A percentile compares a stretch with the other conserved stretches of the same genome.
Conservation (phyloP, 2,888 invertebrate genomes). For the Odontomyia ornata region DNA sequence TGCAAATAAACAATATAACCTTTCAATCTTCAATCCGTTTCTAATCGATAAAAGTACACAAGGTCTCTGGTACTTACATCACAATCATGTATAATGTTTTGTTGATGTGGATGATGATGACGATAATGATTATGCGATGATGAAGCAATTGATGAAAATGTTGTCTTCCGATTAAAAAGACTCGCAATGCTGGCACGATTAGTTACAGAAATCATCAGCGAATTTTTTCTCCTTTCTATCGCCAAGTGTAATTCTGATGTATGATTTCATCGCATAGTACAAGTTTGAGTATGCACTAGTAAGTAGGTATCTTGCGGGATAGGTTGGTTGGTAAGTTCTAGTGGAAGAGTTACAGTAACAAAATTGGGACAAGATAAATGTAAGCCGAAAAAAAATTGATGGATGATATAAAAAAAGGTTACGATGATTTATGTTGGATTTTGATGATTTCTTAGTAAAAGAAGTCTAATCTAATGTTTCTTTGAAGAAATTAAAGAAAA, state of each 20-base stretch:
- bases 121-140: constrained; percentile 27
- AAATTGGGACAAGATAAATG: not conserved
- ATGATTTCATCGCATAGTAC: not conserved
- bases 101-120: constrained; percentile 8
- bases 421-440: not conserved
- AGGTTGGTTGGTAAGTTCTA: not conserved
- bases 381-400: not conserved
- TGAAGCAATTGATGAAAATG: constrained; percentile 32
- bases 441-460: not conserved
- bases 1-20: not conserved
- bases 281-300: too few relatives aligned
- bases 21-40: constrained; percentile 13
- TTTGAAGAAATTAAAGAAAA: too few relatives aligned
- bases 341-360: not conserved
- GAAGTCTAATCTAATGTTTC: too few relatives aligned
- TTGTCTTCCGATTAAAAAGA: constrained; percentile 31
- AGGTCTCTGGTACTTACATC: constrained; percentile 34
- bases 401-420: not conserved
- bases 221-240: not conserved
- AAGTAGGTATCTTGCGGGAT: too few relatives aligned
- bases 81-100: constrained; percentile 9
- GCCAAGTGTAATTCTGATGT: not conserved
- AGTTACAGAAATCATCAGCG: not conserved
- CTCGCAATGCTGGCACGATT: not conserved
- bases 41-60: constrained; percentile 31